phyloP scores from a whole-genome alignment of 2,888 invertebrate species.

The Phengaris arion region DNA sequence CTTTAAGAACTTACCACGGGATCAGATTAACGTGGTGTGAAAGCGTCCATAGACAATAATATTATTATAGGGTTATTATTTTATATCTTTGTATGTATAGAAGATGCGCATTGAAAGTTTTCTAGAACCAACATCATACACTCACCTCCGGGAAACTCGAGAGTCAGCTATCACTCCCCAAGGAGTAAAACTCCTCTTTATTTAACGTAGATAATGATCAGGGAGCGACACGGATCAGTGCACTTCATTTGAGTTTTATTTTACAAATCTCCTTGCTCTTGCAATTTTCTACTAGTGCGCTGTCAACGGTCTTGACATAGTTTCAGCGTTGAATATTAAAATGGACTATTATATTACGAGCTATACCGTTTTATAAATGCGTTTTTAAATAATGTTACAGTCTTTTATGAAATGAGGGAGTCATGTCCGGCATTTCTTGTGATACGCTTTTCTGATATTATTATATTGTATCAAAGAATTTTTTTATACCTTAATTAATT shows the following conservation, averaged over 20 bases:
- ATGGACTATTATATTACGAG: slow-evolving; percentile 35
- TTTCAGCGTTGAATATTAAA: slow-evolving; percentile 44
- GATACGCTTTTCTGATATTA: neutral
- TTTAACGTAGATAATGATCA: slow-evolving; percentile 36
- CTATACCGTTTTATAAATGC: slow-evolving; percentile 32
- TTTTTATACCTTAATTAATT: neutral
- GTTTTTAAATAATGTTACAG: neutral
- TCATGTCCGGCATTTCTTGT: neutral
- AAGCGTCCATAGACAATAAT: too few relatives aligned
- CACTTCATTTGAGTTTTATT: slow-evolving; percentile 42
- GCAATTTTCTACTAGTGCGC: slow-evolving; percentile 49
- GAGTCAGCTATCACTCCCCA: neutral
- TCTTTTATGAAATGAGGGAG: slow-evolving; percentile 12
- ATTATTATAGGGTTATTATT: too few relatives aligned
- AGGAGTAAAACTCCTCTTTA: slow-evolving; percentile 28
- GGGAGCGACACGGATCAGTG: slow-evolving; percentile 45
- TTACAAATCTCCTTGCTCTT: slow-evolving; percentile 42
- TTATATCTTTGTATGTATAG: too few relatives aligned
- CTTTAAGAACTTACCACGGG: too few relatives aligned
- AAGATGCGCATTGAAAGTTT: neutral
- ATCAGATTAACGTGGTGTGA: too few relatives aligned
- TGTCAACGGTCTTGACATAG: slow-evolving; percentile 47
- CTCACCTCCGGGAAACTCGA: neutral
- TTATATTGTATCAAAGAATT: neutral
- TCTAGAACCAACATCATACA: neutral